Base-by-base conservation (phyloP, 1,140 invertebrate genomes). In the Radopholus similis region DNA sequence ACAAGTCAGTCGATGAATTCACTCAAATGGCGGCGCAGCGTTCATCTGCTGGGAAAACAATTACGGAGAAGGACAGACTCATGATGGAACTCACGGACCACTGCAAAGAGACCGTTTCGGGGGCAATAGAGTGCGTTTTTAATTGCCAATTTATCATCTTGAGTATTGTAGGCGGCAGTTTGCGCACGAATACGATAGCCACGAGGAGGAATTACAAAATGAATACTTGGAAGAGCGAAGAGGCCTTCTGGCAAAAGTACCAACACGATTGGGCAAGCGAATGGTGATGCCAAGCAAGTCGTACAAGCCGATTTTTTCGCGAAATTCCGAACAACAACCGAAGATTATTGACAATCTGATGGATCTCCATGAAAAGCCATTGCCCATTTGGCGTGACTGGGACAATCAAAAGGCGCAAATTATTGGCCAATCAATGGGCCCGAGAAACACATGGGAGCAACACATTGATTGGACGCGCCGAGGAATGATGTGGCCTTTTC, bases 401-500 rank as follows among this genome's bases (percentile, higher is more conserved):
- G 76, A 73, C 42, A 21, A 53, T n/a, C 21, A 51, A 34, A 49
- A 63, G 60, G 21, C 26, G 4, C 21, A 35, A 30, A 28, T 77
- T 37, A 49, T 60, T 4, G 75, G 77, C 53, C 42, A 40, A 34
- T 32, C 18, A 0, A 42, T 77, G 34, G 78, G 74, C 6, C 92
- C 93, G 0, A 82, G 85, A 5, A 97, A 97, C 86, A 89, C 89
- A 76, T 95, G 93, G 83, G 89, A 87, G 84, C 91, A 97, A 85
- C 90, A 95, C 88, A 91, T 93, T 62, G 77, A 88, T 54, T 95
- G 92, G 92, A 97, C 95, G 0, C 88, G 95, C 55, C 88, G 93
- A 83, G 92, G 91, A 49, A 95, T 93, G 85, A 66, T 97, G 8
- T 98, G 95, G 95, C 88, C 90, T 58, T 98, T 96, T 83, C 95